A percentile compares a stretch with the other conserved stretches of the same genome.
These are phyloP conservation scores for Gastracanthus pulcherrimus DNA, from an alignment of 2,888 invertebrate genomes.

Conservation along the genomic window DNA sequence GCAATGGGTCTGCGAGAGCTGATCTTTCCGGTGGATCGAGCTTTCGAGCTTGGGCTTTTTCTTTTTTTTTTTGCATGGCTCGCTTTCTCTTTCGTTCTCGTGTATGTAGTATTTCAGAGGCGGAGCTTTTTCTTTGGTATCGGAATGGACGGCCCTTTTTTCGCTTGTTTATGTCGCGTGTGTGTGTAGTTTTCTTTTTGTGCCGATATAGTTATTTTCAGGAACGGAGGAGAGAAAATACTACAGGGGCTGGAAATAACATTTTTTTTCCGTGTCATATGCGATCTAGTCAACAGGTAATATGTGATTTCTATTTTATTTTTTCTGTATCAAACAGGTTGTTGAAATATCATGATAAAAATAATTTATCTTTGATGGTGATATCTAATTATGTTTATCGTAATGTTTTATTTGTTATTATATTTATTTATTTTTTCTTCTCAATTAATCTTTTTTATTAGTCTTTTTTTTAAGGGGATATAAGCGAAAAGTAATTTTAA, in stretches of 20 bases:
- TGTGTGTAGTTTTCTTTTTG: not conserved
- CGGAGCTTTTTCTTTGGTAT: too few relatives aligned
- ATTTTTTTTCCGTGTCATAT: not conserved
- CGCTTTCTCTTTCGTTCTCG: not conserved
- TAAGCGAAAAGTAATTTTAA: too few relatives aligned
- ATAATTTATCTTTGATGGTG: too few relatives aligned
- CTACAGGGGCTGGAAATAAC: not conserved
- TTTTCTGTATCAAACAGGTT: not conserved
- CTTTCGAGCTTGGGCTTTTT: constrained; percentile 11
- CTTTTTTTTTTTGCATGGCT: not conserved
- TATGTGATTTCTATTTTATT: not conserved
- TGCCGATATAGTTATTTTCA: not conserved
- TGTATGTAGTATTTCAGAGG: not conserved
- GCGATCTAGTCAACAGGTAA: not conserved
- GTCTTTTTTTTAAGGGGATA: too few relatives aligned
- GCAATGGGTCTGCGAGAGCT: not conserved
- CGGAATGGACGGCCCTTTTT: not conserved
- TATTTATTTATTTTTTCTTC: too few relatives aligned
- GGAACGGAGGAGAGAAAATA: not conserved
- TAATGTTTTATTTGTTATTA: too few relatives aligned
- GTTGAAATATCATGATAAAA: not conserved
- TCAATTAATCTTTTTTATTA: too few relatives aligned
- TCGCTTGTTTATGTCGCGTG: not conserved
- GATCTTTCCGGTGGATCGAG: not conserved
- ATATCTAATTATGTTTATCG: too few relatives aligned